phyloP scores from a whole-genome alignment of 2,797 vertebrate genomes.

The Anabas testudineus region DNA sequence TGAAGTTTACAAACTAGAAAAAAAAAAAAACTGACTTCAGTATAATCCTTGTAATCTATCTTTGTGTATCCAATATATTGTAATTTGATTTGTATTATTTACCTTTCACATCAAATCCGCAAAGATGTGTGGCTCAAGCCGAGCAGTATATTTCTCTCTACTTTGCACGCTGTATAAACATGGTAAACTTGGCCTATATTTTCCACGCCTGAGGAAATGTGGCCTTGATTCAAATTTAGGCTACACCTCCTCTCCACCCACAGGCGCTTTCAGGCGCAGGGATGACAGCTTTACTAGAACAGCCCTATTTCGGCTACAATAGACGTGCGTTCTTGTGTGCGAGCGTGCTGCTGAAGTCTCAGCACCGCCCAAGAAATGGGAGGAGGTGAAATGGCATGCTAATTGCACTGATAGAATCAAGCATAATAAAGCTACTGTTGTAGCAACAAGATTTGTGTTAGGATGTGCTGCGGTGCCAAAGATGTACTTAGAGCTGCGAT shows the following conservation, averaged over 20 bases:
- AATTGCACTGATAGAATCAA: constrained; percentile 45
- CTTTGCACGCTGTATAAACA: constrained; percentile 51
- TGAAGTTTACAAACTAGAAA: too few relatives aligned
- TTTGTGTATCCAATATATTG: too few relatives aligned
- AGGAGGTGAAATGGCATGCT: constrained; percentile 29
- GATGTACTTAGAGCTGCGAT: constrained; percentile 15
- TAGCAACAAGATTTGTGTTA: constrained; percentile 34
- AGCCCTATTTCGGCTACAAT: constrained; percentile 37
- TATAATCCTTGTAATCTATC: too few relatives aligned
- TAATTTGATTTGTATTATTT: neutral
- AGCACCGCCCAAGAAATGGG: constrained; percentile 50
- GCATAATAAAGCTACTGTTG: constrained; percentile 47
- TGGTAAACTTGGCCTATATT: constrained; percentile 72
- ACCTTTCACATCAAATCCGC: neutral
- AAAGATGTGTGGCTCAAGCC: constrained; percentile 29
- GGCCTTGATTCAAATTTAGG: constrained; percentile 72
- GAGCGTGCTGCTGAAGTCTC: constrained; percentile 14
- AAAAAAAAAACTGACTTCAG: too few relatives aligned
- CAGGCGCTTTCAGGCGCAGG: constrained; percentile 44
- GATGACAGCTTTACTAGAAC: constrained; percentile 57
- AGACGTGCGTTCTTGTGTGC: constrained; percentile 19
- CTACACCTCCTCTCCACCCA: constrained; percentile 72
- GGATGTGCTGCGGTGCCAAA: constrained; percentile 15
- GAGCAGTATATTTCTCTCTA: too few relatives aligned
- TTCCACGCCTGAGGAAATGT: constrained; percentile 64